Evolutionary conservation across 2,113 vertebrate species (phyloP), one percentile per base, ranked within the genome.

Genomic region (Anarrhichthys ocellatus): DNA sequence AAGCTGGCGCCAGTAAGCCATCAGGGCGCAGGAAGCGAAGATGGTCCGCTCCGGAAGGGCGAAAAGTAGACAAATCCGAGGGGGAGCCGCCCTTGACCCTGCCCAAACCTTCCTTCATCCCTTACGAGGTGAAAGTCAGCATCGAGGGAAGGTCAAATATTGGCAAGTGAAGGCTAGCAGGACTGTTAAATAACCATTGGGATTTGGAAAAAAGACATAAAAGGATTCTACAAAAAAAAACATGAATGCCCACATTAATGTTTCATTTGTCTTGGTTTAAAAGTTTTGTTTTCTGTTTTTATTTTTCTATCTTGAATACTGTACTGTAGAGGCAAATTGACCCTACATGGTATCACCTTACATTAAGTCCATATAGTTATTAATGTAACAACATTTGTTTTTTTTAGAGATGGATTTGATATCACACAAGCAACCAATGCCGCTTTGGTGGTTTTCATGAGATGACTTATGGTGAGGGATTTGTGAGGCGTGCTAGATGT

Each of bases 91-190:
- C 98, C 75, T 94, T 97, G 95, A 97, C 96, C 95, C 97, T 99
- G 92, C 97, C 98, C 80, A 99, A 97, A 94, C 97, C 97, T 94
- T 97, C 97, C 89, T 99, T 99, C 91, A 97, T 99, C 95, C 96
- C 98, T 95, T 97, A 98, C 89, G 97, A 98, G 96, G 96, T 99
- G 94, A 99, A 99, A 95, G 96, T 99, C 95, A 98, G 96, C 96
- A 99, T 99, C 70, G 98, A 99, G 96, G 98, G 98, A 94, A 96
- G 97, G 93, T 99, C 98, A 76, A 99, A 97, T 65, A 95, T 98
- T 94, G 98, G 97, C 95, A 98, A 99, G 96, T 99, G 95, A 97
- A 94, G 88, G 92, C 88, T 81, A n/a, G 67, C 73, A 69, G 87
- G 80, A 90, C 81, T 82, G 82, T 88, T 88, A 59, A 77, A 73